Evolutionary conservation across 1,140 invertebrate species (phyloP).

Genomic region (Euwallacea similis): DNA sequence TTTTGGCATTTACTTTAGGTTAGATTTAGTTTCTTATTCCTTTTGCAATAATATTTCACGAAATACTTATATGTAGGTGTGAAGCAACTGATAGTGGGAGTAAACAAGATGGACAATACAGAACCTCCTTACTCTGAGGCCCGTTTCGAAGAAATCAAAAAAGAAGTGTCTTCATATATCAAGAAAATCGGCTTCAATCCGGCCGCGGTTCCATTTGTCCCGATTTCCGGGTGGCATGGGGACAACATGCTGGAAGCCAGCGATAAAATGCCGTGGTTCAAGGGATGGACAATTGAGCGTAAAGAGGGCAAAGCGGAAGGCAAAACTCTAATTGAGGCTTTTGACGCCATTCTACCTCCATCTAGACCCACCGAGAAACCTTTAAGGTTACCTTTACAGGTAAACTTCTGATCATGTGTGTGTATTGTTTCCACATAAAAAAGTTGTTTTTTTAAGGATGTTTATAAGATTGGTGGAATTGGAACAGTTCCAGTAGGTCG

Average conservation of each 20-base stretch:
- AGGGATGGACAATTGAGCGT: constrained; percentile 92
- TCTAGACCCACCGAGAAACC: constrained; percentile 93
- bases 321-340: constrained; percentile 88
- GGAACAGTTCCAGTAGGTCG: constrained; percentile 98
- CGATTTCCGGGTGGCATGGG: constrained; percentile 98
- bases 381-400: constrained; percentile 91
- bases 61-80: constrained; percentile 65
- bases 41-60: constrained; percentile 54
- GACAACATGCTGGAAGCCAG: constrained; percentile 96
- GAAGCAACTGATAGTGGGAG: constrained; percentile 96
- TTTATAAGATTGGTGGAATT: constrained; percentile 99
- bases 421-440: background rate
- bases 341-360: constrained; percentile 94
- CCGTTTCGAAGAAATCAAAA: constrained; percentile 96
- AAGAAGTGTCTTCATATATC: constrained; percentile 92
- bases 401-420: constrained; percentile 42
- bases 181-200: constrained; percentile 98
- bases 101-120: constrained; percentile 99
- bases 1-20: constrained; percentile 86
- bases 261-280: constrained; percentile 95
- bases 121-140: constrained; percentile 92
- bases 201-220: constrained; percentile 93
- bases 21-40: background rate
- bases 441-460: constrained; percentile 69
- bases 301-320: constrained; percentile 88